Conservation (phyloP, 1,140 invertebrate species). For the Calycopis cecrops region DNA sequence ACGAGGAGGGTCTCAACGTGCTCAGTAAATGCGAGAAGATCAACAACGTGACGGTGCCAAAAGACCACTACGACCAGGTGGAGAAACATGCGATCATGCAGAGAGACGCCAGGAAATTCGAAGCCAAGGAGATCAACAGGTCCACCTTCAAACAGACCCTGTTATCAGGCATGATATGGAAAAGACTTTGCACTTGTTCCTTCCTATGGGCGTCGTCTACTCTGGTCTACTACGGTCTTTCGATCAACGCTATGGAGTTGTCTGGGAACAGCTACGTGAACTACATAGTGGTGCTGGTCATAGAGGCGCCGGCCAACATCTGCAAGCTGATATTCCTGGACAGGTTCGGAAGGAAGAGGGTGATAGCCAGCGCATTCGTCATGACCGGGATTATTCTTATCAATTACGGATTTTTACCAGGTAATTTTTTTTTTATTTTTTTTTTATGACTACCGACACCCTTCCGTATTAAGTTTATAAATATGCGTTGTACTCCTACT, state of each 20-base stretch:
- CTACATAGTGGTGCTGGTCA: slow-evolving; percentile 75
- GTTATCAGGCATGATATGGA: slow-evolving; percentile 76
- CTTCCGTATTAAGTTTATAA: too few species aligned
- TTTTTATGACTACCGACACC: too few species aligned
- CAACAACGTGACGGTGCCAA: slow-evolving; percentile 78
- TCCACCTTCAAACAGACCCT: slow-evolving; percentile 76
- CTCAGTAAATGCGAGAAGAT: slow-evolving; percentile 78
- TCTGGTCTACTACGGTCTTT: slow-evolving; percentile 88
- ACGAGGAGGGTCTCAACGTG: slow-evolving; percentile 78
- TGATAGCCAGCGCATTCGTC: slow-evolving; percentile 76
- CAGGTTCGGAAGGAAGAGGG: slow-evolving; percentile 78
- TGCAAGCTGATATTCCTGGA: slow-evolving; percentile 79
- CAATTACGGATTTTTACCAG: slow-evolving; percentile 59
- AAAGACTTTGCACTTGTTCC: slow-evolving; percentile 79
- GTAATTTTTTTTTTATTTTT: too few species aligned
- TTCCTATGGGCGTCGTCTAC: slow-evolving; percentile 83
- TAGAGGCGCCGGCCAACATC: slow-evolving; percentile 78
- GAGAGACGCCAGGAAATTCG: slow-evolving; percentile 54
- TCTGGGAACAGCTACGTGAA: slow-evolving; percentile 79
- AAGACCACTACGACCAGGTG: slow-evolving; percentile 68
- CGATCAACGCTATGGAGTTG: slow-evolving; percentile 81
- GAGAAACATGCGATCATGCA: slow-evolving; percentile 62
- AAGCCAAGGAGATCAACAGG: slow-evolving; percentile 43
- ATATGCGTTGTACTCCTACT: too few species aligned
- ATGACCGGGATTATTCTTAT: slow-evolving; percentile 74